Evolutionary conservation across 2,888 invertebrate species (phyloP).

Genomic region (Eudemis profundana): DNA sequence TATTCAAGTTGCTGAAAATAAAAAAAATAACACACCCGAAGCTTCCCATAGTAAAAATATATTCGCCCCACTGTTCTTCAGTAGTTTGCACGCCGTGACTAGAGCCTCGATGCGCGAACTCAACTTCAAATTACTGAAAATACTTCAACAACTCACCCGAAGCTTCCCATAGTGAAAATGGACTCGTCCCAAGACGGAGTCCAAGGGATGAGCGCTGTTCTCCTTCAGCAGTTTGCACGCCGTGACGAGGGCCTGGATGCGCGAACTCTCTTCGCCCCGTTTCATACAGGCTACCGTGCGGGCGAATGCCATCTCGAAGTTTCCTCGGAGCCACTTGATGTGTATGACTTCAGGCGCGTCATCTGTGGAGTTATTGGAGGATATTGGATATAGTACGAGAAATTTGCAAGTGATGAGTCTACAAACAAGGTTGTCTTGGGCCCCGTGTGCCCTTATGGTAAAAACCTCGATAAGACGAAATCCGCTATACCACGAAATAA

Average conservation of each 20-base stretch:
- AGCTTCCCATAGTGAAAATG: conserved; percentile 89
- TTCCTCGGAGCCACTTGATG: conserved; percentile 88
- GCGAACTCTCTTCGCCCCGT: conserved; percentile 78
- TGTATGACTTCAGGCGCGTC: conserved; percentile 86
- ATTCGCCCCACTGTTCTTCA: conserved; percentile 87
- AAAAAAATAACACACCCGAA: conserved; percentile 87
- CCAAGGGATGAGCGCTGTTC: conserved; percentile 89
- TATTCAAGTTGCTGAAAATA: too few species aligned
- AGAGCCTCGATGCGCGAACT: conserved; percentile 87
- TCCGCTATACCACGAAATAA: too few species aligned
- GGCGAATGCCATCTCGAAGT: conserved; percentile 88
- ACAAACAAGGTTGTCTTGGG: too few species aligned
- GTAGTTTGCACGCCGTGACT: conserved; percentile 89
- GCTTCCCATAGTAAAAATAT: conserved; percentile 87
- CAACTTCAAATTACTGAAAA: too few species aligned
- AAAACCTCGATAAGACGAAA: too few species aligned
- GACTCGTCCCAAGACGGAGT: conserved; percentile 75
- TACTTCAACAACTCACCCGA: conserved; percentile 84
- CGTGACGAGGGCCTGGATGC: conserved; percentile 88
- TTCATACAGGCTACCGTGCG: conserved; percentile 86
- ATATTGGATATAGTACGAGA: too few species aligned
- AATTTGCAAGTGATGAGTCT: too few species aligned
- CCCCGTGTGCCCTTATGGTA: too few species aligned
- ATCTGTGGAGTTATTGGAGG: conserved; percentile 54
- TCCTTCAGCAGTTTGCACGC: conserved; percentile 89